Base-by-base conservation (phyloP, 1,140 invertebrate species). In the Drosophila bocqueti region DNA sequence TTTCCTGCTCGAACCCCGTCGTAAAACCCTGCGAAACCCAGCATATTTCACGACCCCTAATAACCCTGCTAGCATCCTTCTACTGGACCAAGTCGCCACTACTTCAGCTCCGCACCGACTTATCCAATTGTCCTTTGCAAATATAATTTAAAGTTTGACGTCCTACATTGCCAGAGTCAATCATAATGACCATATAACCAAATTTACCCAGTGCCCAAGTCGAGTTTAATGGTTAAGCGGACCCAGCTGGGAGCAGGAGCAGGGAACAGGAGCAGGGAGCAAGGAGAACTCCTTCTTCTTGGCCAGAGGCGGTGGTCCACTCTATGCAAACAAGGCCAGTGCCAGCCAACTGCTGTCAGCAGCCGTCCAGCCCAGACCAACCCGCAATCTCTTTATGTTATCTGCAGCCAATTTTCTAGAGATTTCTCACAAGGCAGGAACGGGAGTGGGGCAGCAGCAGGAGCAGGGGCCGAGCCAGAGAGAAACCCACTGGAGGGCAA, bases 141-240 rank as follows among this genome's bases (percentile, higher is more conserved):
- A 89, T 84, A 89, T 89, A 89, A 87, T 89, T 87, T 87, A 81
- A 87, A 87, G 84, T 89, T 87, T 89, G 66, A 57, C 66, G 40
- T 59, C 62, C 58, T 57, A 63, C 78, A 76, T 58, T 82, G 83
- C 83, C 67, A 89, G 76, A 87, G 83, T 87, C 83, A 89, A 87
- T 87, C 89, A 83, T 89, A 89, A 89, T 89, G 84, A 78, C 84
- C 84, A 81, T 89, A 75, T 89, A 89, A 89, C 81, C 84, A 84
- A 87, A 89, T 89, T 87, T 89, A 68, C 76, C 67, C 73, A 67
- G 73, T 34, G 80, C 80, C 54, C 68, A 67, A 80, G 52, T 68
- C 69, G 68, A 77, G 76, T 71, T 73, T 55, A 63, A 36, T 67
- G 46, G 68, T 29, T 58, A 49, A 52, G 50, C 29, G 50, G 29